phyloP scores from a whole-genome alignment of 2,888 invertebrate genomes.

The Protonemura montana region DNA sequence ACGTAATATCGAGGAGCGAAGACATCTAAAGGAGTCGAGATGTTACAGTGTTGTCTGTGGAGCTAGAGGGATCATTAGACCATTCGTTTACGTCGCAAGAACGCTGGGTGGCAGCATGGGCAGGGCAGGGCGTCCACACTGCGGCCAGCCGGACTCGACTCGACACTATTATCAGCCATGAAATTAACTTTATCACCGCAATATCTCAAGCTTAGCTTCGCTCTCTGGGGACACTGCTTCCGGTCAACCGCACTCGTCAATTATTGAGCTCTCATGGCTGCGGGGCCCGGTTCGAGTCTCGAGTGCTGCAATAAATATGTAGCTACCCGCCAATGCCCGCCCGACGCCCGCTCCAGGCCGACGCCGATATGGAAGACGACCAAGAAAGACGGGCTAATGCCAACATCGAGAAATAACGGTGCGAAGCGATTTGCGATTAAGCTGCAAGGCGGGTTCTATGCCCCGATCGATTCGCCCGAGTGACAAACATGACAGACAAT shows the following conservation, averaged over 20 bases:
- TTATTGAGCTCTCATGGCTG: constrained; percentile 38
- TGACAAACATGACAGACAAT: neutral
- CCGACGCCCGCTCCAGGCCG: neutral
- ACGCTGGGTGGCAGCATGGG: neutral
- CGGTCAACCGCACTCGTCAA: constrained; percentile 43
- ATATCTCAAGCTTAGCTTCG: constrained; percentile 41
- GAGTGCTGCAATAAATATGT: constrained; percentile 8
- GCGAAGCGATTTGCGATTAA: too few species aligned
- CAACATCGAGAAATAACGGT: too few species aligned
- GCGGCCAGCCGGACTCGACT: neutral
- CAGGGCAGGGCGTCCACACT: neutral
- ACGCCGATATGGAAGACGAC: neutral
- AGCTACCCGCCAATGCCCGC: neutral
- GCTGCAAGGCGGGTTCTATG: neutral
- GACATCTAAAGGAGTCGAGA: neutral
- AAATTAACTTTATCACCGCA: constrained; percentile 39
- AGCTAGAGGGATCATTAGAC: constrained; percentile 41
- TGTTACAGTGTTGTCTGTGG: neutral
- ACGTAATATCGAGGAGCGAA: neutral
- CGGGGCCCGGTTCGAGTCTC: constrained; percentile 7
- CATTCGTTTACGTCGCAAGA: constrained; percentile 38
- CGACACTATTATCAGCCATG: constrained; percentile 28
- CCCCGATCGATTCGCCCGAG: neutral
- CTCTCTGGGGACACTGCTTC: constrained; percentile 34
- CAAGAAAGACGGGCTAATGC: neutral